Conservation (phyloP, 1,140 invertebrate genomes). For the Leptinotarsa undecemlineata region DNA sequence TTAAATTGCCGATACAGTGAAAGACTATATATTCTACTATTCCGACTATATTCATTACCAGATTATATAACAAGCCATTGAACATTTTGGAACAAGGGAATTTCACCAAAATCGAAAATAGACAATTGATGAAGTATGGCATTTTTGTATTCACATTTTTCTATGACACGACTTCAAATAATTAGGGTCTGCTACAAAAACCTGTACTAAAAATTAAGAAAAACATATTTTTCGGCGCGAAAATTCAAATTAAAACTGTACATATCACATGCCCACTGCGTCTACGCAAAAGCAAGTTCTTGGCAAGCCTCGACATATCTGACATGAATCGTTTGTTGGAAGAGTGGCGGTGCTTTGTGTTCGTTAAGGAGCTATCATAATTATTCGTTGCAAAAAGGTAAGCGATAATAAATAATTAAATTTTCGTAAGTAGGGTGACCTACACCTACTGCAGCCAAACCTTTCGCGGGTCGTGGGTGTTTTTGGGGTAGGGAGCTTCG, state of each 20-base stretch:
- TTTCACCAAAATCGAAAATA: too few species aligned
- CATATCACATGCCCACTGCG: slow-evolving; percentile 43
- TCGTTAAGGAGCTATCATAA: slow-evolving; percentile 10
- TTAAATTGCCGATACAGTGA: too few species aligned
- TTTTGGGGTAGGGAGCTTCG: slow-evolving; percentile 57
- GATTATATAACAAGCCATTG: too few species aligned
- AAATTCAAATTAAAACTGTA: slow-evolving; percentile 35
- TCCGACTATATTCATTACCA: too few species aligned
- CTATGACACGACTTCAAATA: too few species aligned
- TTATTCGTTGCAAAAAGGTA: background rate
- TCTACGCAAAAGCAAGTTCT: slow-evolving; percentile 45
- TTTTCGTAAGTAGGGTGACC: slow-evolving; percentile 10
- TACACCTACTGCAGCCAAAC: slow-evolving; percentile 43
- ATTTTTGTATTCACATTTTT: too few species aligned
- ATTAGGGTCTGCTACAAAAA: too few species aligned
- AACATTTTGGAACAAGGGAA: too few species aligned
- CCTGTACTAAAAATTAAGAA: background rate
- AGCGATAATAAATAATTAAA: slow-evolving; percentile 4
- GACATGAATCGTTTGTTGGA: slow-evolving; percentile 41
- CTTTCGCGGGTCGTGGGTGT: slow-evolving; percentile 54
- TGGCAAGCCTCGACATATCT: slow-evolving; percentile 44
- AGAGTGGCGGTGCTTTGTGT: slow-evolving; percentile 36
- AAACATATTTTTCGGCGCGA: slow-evolving; percentile 31
- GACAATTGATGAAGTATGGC: too few species aligned
- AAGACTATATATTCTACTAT: too few species aligned